A percentile compares a stretch with the other conserved stretches of the same genome.
These are phyloP conservation scores for Scomber scombrus DNA, from an alignment of 2,113 vertebrate species.

Conservation along the genomic window DNA sequence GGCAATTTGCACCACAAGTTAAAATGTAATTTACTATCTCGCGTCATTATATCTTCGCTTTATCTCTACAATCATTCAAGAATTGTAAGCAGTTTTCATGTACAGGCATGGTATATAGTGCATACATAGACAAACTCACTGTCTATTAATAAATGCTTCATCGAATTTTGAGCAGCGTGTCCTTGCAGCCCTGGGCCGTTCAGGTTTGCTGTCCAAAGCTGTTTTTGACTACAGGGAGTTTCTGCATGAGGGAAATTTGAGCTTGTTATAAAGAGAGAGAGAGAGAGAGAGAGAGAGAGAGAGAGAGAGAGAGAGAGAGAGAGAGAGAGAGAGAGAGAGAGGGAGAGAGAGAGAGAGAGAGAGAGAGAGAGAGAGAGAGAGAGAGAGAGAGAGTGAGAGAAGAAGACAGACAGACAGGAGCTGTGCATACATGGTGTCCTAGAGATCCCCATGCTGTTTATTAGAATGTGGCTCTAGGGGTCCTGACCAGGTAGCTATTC, in stretches of 20 bases:
- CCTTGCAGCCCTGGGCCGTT: slow-evolving; percentile 65
- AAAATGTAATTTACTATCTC: slow-evolving; percentile 47
- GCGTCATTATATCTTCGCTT: slow-evolving; percentile 40
- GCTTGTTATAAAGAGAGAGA: slow-evolving; percentile 69
- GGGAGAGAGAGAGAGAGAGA: slow-evolving; percentile 51
- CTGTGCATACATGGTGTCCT: slow-evolving; percentile 49
- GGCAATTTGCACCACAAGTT: slow-evolving; percentile 12
- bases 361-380: slow-evolving; percentile 22
- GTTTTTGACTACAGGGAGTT: slow-evolving; percentile 70
- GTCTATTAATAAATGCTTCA: slow-evolving; percentile 70
- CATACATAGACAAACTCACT: slow-evolving; percentile 53
- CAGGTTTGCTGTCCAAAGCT: slow-evolving; percentile 74
- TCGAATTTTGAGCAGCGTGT: slow-evolving; percentile 62
- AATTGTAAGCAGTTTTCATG: slow-evolving; percentile 42
- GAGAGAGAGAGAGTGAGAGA: slow-evolving; percentile 2
- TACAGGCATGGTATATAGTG: slow-evolving; percentile 1
- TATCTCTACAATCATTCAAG: slow-evolving; percentile 29
- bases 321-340: slow-evolving; percentile 22
- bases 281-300: slow-evolving; percentile 38
- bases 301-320: slow-evolving; percentile 12
- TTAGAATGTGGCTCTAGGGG: slow-evolving; percentile 69
- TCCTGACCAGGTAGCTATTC: slow-evolving; percentile 65
- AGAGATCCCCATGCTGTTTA: slow-evolving; percentile 65
- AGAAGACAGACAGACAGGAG: slow-evolving; percentile 18
- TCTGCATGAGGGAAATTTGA: slow-evolving; percentile 69